Percentiles rank a stretch among this genome's conserved stretches.
These are phyloP conservation scores for Gymnoscelis rufifasciata DNA, from an alignment of 2,888 invertebrate genomes.

Conservation along the genomic window DNA sequence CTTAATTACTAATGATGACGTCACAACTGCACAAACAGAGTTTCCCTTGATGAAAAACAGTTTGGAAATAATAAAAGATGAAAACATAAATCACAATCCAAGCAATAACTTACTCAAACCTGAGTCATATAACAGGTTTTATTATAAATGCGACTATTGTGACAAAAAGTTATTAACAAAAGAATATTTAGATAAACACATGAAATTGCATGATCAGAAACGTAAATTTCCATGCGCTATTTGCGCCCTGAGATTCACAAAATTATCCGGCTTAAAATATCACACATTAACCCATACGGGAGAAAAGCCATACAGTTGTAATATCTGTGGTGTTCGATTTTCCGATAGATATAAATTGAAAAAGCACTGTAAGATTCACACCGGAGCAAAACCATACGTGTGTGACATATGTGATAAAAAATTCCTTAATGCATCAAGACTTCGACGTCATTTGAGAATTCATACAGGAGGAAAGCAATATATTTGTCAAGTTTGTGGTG, in stretches of 20 bases:
- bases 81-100: too few species aligned
- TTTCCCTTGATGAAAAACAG: too few species aligned
- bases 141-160: not conserved
- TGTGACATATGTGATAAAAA: too few species aligned
- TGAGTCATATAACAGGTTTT: too few species aligned
- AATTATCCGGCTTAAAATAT: not conserved
- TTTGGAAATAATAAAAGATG: too few species aligned
- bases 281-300: not conserved
- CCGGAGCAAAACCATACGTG: too few species aligned
- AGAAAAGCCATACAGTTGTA: not conserved
- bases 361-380: too few species aligned
- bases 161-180: not conserved
- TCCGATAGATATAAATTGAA: not conserved
- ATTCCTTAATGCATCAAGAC: not conserved
- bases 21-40: too few species aligned
- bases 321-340: not conserved
- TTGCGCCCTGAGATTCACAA: not conserved
- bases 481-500: too few species aligned
- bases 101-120: too few species aligned
- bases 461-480: slow-evolving; percentile 3
- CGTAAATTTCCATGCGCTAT: not conserved
- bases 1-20: too few species aligned
- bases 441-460: not conserved
- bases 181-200: not conserved
- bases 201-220: not conserved